These are phyloP conservation scores for Frankliniella intonsa DNA, from an alignment of 2,888 invertebrate species.

Conservation along the genomic window DNA sequence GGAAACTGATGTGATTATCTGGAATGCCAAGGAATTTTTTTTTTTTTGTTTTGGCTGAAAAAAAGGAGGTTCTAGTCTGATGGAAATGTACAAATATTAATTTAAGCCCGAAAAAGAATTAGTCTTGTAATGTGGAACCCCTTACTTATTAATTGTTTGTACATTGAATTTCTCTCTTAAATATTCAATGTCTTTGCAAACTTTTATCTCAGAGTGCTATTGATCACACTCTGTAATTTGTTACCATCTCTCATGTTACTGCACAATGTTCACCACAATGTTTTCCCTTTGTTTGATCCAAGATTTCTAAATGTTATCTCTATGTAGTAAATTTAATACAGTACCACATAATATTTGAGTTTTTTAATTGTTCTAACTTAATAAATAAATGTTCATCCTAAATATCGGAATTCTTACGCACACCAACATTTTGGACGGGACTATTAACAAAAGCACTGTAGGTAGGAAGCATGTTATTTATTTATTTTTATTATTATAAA, in stretches of 20 bases:
- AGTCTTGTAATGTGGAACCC: no score
- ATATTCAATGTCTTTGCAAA: no score
- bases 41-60: background rate
- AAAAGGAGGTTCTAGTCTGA: background rate
- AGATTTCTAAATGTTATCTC: conserved; percentile 3
- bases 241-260: no score
- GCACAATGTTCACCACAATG: no score
- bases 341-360: background rate
- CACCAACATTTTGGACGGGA: background rate
- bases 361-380: conserved; percentile 18
- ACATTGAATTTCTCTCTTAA: no score
- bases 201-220: no score
- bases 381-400: conserved; percentile 13
- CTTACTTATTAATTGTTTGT: no score
- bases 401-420: background rate
- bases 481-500: background rate
- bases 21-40: background rate
- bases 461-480: background rate
- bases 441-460: background rate
- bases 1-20: no score
- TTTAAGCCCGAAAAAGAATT: no score
- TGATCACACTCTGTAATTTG: no score
- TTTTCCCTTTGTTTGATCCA: background rate
- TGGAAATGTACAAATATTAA: background rate
- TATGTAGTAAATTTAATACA: background rate